Evolutionary conservation across 30 jellyfish, hydroid and myxozoan species (phyloP).

Genomic region (Sanderia malayensis): DNA sequence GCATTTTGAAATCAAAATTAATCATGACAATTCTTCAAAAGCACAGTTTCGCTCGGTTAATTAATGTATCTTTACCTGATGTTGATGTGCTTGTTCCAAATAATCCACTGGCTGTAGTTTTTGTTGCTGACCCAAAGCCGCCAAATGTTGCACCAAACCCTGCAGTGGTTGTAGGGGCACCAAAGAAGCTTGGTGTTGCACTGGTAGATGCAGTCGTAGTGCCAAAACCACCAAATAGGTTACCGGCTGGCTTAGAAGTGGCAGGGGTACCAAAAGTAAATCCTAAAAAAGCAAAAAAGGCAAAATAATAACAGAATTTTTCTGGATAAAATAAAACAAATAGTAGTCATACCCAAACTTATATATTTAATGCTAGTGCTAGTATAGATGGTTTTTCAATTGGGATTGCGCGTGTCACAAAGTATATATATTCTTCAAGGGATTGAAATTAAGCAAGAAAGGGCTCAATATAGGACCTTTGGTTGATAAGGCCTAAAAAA

Average conservation of each 20-base stretch:
- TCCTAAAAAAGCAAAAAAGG: neutral
- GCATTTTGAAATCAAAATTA: no score
- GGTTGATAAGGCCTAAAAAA: no score
- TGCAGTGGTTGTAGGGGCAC: conserved; percentile 14
- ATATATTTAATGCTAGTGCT: no score
- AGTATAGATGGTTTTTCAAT: no score
- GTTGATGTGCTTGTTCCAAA: conserved; percentile 21
- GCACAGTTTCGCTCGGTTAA: no score
- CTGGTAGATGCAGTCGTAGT: neutral
- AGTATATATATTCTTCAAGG: no score
- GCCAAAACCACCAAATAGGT: conserved; percentile 54
- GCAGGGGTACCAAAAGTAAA: conserved; percentile 20
- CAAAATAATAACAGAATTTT: no score
- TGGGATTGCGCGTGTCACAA: no score
- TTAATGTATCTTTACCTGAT: neutral
- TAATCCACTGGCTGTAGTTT: conserved; percentile 16
- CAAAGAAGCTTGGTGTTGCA: neutral
- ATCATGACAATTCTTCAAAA: neutral
- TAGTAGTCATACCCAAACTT: no score
- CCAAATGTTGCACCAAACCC: conserved; percentile 35
- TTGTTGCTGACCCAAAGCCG: conserved; percentile 43
- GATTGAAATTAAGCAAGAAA: no score
- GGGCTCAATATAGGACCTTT: no score
- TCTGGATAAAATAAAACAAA: no score
- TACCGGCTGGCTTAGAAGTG: conserved; percentile 24